These are phyloP conservation scores for Otus sunia DNA, from an alignment of 2,113 vertebrate species.

Conservation along the genomic window DNA sequence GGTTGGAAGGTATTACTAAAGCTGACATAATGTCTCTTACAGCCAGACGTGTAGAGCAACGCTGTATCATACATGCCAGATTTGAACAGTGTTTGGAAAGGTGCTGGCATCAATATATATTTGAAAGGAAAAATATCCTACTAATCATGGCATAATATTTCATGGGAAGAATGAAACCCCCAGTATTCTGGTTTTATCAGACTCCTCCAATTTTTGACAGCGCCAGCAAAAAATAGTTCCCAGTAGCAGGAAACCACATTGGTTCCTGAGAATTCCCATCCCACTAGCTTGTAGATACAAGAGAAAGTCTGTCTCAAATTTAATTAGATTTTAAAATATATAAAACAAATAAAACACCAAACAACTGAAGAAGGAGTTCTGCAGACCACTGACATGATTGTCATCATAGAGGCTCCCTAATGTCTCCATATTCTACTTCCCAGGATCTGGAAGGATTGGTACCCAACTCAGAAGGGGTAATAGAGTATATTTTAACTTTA, in stretches of 20 bases:
- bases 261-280: not conserved
- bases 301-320: not conserved
- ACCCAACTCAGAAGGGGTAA: not conserved
- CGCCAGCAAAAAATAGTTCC: accelerated
- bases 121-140: not conserved
- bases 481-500: not conserved
- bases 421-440: not conserved
- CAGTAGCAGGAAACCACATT: not conserved
- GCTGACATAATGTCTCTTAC: slow-evolving; percentile 50
- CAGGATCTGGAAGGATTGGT: not conserved
- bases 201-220: not conserved
- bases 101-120: not conserved
- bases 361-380: not conserved
- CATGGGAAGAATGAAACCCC: not conserved
- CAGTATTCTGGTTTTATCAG: not conserved
- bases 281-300: not conserved
- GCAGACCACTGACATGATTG: not conserved
- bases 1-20: slow-evolving; percentile 34
- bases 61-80: not conserved
- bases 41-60: not conserved
- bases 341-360: not conserved
- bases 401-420: not conserved
- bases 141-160: not conserved
- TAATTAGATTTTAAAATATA: not conserved
- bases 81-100: not conserved